These are phyloP conservation scores for Crematogaster levior DNA, from an alignment of 2,888 invertebrate genomes.

Conservation along the genomic window DNA sequence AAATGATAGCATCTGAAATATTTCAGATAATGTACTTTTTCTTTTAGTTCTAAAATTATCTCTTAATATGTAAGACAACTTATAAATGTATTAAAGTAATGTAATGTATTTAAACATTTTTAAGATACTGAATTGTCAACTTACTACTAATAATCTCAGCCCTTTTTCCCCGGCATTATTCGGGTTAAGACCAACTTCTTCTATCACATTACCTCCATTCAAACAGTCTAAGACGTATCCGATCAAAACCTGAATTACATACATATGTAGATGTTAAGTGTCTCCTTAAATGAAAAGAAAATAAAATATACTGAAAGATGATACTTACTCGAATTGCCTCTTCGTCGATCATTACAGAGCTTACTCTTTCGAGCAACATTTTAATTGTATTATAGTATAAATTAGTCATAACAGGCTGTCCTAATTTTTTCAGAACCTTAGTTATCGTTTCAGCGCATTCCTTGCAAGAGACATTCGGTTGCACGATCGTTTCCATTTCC, in stretches of 20 bases:
- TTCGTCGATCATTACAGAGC: slow-evolving; percentile 98
- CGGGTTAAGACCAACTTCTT: slow-evolving; percentile 92
- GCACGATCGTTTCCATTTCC: slow-evolving; percentile 95
- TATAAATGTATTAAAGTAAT: background rate
- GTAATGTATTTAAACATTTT: slow-evolving; percentile 26
- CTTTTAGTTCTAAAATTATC: slow-evolving; percentile 6
- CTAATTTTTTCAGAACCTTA: slow-evolving; percentile 94
- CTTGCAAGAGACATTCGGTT: slow-evolving; percentile 96
- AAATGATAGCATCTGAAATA: slow-evolving; percentile 91
- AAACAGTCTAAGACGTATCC: slow-evolving; percentile 90
- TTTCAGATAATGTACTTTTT: background rate
- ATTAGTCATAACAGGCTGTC: slow-evolving; percentile 97
- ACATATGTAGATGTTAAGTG: background rate
- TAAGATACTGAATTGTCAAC: slow-evolving; percentile 62
- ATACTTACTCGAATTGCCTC: slow-evolving; percentile 91
- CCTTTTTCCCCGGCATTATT: slow-evolving; percentile 95
- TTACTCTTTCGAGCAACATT: slow-evolving; percentile 96
- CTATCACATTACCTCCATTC: slow-evolving; percentile 89
- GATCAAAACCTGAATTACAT: slow-evolving; percentile 85
- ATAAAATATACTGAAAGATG: slow-evolving; percentile 4
- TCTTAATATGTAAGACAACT: background rate
- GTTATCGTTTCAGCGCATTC: slow-evolving; percentile 96
- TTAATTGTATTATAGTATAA: slow-evolving; percentile 98
- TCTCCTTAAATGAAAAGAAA: background rate
- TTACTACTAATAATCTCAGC: slow-evolving; percentile 93